These are phyloP conservation scores for Crotalus horridus DNA, from an alignment of 2,113 vertebrate genomes.

Conservation along the genomic window DNA sequence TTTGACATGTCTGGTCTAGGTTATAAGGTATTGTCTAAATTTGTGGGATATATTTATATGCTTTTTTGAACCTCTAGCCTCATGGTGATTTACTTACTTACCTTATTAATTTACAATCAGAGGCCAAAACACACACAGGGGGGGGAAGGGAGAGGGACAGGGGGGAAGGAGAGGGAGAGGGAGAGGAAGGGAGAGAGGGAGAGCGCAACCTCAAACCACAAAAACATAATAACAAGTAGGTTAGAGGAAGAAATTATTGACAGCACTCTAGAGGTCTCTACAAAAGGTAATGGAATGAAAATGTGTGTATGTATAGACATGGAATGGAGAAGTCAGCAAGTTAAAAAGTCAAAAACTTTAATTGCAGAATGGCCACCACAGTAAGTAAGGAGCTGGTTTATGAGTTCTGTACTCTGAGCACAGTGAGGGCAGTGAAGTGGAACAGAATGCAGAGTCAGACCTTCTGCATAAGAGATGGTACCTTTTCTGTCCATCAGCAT, in stretches of 20 bases:
- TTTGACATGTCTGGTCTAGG: background rate
- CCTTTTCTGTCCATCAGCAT: background rate
- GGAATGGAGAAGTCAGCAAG: too few species aligned
- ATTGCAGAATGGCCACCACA: too few species aligned
- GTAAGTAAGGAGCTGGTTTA: background rate
- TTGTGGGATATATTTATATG: background rate
- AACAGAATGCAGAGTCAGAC: background rate
- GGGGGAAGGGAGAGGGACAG: too few species aligned
- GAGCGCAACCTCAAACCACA: too few species aligned
- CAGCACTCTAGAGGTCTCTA: too few species aligned
- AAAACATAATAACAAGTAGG: too few species aligned
- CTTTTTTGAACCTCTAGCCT: background rate
- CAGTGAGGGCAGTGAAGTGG: background rate
- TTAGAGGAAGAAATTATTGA: too few species aligned
- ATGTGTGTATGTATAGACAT: too few species aligned
- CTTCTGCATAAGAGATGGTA: background rate
- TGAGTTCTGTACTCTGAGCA: background rate
- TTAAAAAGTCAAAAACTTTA: too few species aligned
- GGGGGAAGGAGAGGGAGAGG: too few species aligned
- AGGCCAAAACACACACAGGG: background rate
- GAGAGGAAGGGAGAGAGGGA: too few species aligned
- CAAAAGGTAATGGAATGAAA: too few species aligned
- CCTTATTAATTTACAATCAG: background rate
- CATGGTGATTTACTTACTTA: background rate
- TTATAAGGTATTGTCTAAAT: background rate